phyloP scores from a whole-genome alignment of 2,797 vertebrate species.

The Sebastes diaconus region DNA sequence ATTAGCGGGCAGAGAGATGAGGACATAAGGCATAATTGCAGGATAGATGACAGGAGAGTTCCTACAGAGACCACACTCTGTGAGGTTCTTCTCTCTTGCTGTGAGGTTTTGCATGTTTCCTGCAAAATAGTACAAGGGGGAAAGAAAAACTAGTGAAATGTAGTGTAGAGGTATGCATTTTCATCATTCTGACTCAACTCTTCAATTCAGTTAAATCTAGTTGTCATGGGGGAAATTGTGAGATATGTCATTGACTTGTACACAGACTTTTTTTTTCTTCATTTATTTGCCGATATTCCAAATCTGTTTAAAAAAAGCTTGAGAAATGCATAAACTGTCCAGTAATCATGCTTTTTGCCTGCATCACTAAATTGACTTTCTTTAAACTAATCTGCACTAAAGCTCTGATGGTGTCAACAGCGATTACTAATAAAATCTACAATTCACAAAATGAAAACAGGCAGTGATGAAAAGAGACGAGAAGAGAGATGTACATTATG shows the following conservation, averaged over 20 bases:
- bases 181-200: not conserved
- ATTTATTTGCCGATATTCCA: not conserved
- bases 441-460: not conserved
- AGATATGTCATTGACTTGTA: not conserved
- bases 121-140: not conserved
- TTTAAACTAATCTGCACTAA: not conserved
- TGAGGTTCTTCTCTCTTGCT: not conserved
- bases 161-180: not conserved
- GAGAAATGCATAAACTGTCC: not conserved
- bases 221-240: not conserved
- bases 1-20: not conserved
- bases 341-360: not conserved
- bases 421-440: not conserved
- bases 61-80: not conserved
- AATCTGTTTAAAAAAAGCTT: not conserved
- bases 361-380: not conserved
- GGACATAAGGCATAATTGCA: not conserved
- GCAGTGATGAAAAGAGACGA: not conserved
- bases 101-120: slow-evolving; percentile 1
- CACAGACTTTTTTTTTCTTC: not conserved
- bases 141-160: not conserved
- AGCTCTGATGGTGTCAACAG: not conserved
- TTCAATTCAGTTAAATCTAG: not conserved
- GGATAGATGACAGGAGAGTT: rapidly evolving
- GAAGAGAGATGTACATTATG: not conserved